Evolutionary conservation across 1,140 invertebrate species (phyloP), one percentile per base, ranked within the genome.

Genomic region (Heliconius hewitsoni): DNA sequence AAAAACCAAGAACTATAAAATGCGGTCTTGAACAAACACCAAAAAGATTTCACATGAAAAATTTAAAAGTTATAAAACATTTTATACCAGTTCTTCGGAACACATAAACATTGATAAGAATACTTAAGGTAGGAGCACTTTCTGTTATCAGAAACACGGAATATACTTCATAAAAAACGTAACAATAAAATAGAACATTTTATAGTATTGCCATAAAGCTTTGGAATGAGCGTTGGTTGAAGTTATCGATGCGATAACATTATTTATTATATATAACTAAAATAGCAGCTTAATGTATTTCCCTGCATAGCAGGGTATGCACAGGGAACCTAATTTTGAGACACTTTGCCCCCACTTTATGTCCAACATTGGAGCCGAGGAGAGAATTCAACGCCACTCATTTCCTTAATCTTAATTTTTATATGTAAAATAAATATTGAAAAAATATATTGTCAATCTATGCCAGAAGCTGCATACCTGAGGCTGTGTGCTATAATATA

Each of bases 101-200:
- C 60, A 27, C 60, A 30, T 66, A 66, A 66, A 66, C 60, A 66
- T 66, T 66, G 60, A 66, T 66, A 66, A 66, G 23, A 66, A 30
- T 30, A 66, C 60, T 66, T 66, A 16, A 66, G 60, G 60, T 66
- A 37, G 0, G 60, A 30, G 60, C 60, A 66, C 60, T 66, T 66
- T 27, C 60, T 66, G 60, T 66, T 66, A 66, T 66, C 60, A 66
- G 60, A 27, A 66, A 66, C 27, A 66, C 60, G 60, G 23, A 66
- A 66, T 66, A 66, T 66, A 66, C 60, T 66, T 66, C 60, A 66
- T 66, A 66, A 66, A 66, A 66, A 27, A 66, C 23, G 60, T 66
- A 27, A 66, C 60, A 66, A 66, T 66, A 66, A 66, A 66, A 66
- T 66, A 66, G 60, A 66, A 66, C 60, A 66, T 66, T 66, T 66